These are phyloP conservation scores for Psephotus haematonotus DNA, from an alignment of 2,113 vertebrate genomes.

Conservation along the genomic window DNA sequence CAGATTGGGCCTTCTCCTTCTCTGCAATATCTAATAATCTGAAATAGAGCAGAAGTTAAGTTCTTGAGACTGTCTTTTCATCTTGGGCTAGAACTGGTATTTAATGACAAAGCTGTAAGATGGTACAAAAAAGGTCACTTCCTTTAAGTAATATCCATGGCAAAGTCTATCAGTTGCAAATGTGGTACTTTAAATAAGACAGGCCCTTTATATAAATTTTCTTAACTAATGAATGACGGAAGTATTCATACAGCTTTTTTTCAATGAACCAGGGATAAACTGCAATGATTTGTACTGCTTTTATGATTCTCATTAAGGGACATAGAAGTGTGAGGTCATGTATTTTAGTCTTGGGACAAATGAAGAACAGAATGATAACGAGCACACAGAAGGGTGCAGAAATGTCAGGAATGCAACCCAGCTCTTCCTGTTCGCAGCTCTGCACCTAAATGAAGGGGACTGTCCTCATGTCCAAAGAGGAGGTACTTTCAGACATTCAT, in stretches of 20 bases:
- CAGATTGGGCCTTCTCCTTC: conserved; percentile 82
- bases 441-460: background rate
- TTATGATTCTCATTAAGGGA: background rate
- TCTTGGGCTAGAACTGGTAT: background rate
- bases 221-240: background rate
- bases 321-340: background rate
- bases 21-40: conserved; percentile 93
- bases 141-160: background rate
- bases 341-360: background rate
- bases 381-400: background rate
- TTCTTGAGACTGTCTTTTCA: background rate
- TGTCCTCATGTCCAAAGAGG: background rate
- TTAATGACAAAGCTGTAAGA: background rate
- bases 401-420: background rate
- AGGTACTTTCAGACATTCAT: background rate
- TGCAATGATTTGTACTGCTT: background rate
- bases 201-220: background rate
- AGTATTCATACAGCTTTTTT: background rate
- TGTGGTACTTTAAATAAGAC: background rate
- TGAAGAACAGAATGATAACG: background rate
- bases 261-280: background rate
- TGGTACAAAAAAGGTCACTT: background rate
- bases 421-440: background rate
- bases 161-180: background rate
- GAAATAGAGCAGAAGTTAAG: conserved; percentile 16